Evolutionary conservation across 2,888 invertebrate species (phyloP).

Genomic region (Stenolophus ochropezus): DNA sequence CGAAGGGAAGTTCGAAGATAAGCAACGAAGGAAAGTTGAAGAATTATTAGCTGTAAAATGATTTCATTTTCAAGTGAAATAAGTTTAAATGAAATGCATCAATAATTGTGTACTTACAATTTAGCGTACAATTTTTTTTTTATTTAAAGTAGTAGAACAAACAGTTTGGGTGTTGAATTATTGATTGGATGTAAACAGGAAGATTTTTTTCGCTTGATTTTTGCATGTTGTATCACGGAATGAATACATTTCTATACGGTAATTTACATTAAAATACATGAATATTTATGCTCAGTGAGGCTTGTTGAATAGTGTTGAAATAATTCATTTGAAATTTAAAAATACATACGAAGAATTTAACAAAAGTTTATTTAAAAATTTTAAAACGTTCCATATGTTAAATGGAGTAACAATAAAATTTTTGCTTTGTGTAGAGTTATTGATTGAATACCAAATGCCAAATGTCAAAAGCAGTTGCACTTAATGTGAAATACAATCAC

Average conservation of each 20-base stretch:
- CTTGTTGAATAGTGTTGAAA: not conserved
- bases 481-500: not conserved
- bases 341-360: not conserved
- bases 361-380: not conserved
- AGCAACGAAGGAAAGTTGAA: too few species aligned
- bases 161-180: not conserved
- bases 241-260: not conserved
- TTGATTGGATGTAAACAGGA: not conserved
- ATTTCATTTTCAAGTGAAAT: too few species aligned
- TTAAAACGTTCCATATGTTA: not conserved
- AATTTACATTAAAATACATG: not conserved
- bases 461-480: slow-evolving; percentile 12
- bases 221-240: not conserved
- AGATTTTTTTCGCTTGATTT: not conserved
- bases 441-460: not conserved
- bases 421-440: not conserved
- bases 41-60: too few species aligned
- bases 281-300: not conserved
- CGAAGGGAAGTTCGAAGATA: too few species aligned
- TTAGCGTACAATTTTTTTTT: too few species aligned
- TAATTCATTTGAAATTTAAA: not conserved
- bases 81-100: too few species aligned
- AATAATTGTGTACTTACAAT: too few species aligned
- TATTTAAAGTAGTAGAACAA: not conserved
- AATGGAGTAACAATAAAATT: not conserved